Conservation (phyloP, 2,797 vertebrate genomes). For the Helarctos malayanus region DNA sequence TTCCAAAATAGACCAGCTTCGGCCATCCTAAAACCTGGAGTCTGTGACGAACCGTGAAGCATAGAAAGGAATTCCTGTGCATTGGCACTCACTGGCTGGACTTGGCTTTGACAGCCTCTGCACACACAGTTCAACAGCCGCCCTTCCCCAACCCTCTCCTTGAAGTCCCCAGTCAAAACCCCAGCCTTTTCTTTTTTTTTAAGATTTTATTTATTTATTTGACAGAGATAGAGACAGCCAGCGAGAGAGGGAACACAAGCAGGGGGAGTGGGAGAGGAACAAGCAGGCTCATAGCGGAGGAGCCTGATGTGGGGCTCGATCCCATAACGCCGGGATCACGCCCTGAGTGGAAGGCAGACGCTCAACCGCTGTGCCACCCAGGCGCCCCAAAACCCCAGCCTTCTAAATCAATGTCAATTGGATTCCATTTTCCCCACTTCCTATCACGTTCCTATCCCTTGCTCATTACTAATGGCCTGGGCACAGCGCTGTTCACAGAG, state of each 20-base stretch:
- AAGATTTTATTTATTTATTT: no score
- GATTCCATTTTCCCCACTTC: not conserved
- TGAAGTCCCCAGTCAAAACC: not conserved
- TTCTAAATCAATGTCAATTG: not conserved
- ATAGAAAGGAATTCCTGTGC: not conserved
- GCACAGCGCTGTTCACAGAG: fast-evolving
- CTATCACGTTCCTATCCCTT: not conserved
- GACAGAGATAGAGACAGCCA: no score
- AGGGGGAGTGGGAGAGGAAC: no score
- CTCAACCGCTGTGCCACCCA: no score
- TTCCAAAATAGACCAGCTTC: not conserved
- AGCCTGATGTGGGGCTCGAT: no score
- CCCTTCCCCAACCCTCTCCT: not conserved
- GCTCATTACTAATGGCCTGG: not conserved
- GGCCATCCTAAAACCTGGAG: not conserved
- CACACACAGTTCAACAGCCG: fast-evolving
- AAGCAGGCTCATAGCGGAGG: no score
- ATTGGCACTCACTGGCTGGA: no score
- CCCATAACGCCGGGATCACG: no score
- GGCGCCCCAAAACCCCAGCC: not conserved
- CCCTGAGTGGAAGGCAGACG: no score
- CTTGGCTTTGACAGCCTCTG: not conserved
- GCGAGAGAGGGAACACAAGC: no score
- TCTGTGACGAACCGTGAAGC: not conserved
- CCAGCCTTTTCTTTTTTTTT: not conserved